Evolutionary conservation across 2,888 invertebrate genomes (phyloP), one percentile per base, ranked within the genome.

Genomic region (Polyploca ridens): DNA sequence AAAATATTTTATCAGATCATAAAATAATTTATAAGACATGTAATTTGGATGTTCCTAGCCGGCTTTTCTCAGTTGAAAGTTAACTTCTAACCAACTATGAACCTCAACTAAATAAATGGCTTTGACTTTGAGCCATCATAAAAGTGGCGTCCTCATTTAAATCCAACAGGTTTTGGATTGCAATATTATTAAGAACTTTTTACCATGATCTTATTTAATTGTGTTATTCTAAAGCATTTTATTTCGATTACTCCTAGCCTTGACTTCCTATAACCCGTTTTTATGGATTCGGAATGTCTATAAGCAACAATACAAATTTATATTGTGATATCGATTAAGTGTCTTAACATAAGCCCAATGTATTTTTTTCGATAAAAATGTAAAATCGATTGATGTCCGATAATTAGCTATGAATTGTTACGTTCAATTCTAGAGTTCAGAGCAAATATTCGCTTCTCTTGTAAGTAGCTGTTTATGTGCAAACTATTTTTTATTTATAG

Each of bases 381-480:
- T 49, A 11, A 44, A 57, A 60, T 57, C 41, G 63, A 61, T 65
- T 16, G 3, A 5, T 60, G 41, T n/a, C 41, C 11, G 19, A 10
- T 59, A 60, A 19, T 38, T 60, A 60, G 16, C 38, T 16, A n/a
- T 8, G 3, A 19, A 8, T 61, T 19, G 13, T 33, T 75, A 68
- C 70, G 66, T 70, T 49, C 49, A 66, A 65, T 70, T 49, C 54
- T 35, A 62, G 62, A 58, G 59, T 61, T 54, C 19, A 62, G 62
- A 63, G 44, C 69, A 66, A 73, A 46, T 44, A n/a, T 46, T 83
- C 72, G 88, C 88, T 88, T 88, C 70, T 77, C 75, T 75, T 76
- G 71, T 89, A 86, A 85, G 83, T 86, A 87, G 85, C 77, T 75
- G 67, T 76, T 74, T 79, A 78, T 83, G 79, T 85, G 82, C 79